Base-by-base conservation (phyloP, 1,140 invertebrate species). In the Diabrotica virgifera region DNA sequence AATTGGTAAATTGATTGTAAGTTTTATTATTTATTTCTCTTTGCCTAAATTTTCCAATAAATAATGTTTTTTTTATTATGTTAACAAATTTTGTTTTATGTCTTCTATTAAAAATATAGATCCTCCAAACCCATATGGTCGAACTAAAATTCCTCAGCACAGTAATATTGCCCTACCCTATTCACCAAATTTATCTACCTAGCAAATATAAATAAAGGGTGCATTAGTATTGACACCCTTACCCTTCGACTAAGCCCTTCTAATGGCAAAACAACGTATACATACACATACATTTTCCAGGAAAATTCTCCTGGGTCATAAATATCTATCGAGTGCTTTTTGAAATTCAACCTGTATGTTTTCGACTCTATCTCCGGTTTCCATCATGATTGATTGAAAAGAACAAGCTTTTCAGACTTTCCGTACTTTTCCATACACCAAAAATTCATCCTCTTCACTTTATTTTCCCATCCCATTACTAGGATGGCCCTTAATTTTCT, bases 351-450 rank as follows among this genome's bases (percentile, higher is more conserved):
- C 55, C 55, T 57, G 55, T 57, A 37, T 36, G 55, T 57, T 57
- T 57, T 57, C 10, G 55, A 8, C 11, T 24, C 36, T 57, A 57
- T 57, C 55, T 57, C 55, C 55, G 10, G 35, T 36, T 36, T 36
- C 55, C 55, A 57, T 57, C 55, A 40, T 57, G 55, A 57, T 57
- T 57, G 55, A 57, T 57, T 40, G 55, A 57, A 37, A 36, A 36
- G 7, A 57, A 57, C 24, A 36, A 24, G 55, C 36, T 57, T 57
- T 7, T 12, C 55, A 57, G 55, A 57, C 55, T n/a, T n/a, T 57
- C 8, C 10, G 36, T 24, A 55, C 36, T 36, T 14, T 10, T 55
- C 37, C 55, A n/a, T 46, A 10, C 40, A 46, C 40, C 40, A 46
- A 46, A 46, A 46, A 24, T 24, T 46, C 40, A 46, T 46, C 40